Conservation (phyloP, 2,797 vertebrate genomes). For the Xyrichtys novacula region DNA sequence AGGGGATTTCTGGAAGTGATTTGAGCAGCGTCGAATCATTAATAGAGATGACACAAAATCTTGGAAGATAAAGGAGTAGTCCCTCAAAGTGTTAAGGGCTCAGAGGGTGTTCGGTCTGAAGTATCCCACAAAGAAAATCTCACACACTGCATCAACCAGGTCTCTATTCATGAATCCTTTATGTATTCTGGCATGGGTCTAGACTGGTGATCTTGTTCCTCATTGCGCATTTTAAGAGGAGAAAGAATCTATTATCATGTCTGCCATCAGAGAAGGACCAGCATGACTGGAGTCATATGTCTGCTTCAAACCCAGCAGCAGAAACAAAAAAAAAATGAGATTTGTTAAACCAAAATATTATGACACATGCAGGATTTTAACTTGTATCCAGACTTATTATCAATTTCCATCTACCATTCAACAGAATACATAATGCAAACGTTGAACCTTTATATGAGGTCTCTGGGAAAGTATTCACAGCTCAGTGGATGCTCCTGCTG, state of each 20-base stretch:
- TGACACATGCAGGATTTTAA: not conserved
- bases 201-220: constrained; percentile 2
- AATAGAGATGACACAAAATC: constrained; percentile 20
- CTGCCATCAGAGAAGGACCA: constrained; percentile 24
- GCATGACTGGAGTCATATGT: constrained; percentile 26
- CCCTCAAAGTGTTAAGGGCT: constrained; percentile 7
- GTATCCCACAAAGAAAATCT: not conserved
- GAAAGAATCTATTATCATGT: constrained; percentile 4
- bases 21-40: constrained; percentile 18
- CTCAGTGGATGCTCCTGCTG: not conserved
- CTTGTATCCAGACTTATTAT: not conserved
- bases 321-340: not conserved
- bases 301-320: not conserved
- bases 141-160: not conserved
- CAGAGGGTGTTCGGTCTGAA: constrained; percentile 17
- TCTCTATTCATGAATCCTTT: constrained; percentile 4
- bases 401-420: not conserved
- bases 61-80: constrained; percentile 20
- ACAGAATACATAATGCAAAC: not conserved
- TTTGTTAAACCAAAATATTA: not conserved
- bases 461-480: not conserved
- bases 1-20: constrained; percentile 16
- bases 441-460: not conserved
- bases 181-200: not conserved
- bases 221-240: constrained; percentile 13